Base-by-base conservation (phyloP, 2,113 vertebrate genomes). In the Anser brachyrhynchus region DNA sequence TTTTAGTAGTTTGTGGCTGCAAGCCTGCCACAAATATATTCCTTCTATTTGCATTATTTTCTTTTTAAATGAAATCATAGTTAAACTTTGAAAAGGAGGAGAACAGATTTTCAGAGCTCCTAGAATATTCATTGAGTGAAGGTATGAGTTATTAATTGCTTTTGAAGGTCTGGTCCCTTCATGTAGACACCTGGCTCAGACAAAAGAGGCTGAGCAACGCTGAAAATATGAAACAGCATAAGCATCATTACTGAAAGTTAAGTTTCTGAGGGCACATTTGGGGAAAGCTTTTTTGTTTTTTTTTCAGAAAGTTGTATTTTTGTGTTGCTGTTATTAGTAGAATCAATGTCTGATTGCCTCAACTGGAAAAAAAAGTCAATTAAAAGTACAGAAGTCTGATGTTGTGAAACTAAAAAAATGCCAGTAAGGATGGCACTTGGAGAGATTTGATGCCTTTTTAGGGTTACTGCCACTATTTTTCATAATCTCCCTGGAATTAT, bases 161-260 rank as follows among this genome's bases (percentile, higher is more conserved):
- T 94, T 90, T 84, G 85, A 89, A 84, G 76, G 25, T 67, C 43
- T 84, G 15, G 13, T 93, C 52, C 65, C 61, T 94, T 92, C 54
- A 25, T 84, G 88, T 54, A 65, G 39, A 61, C 57, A 75, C 65
- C 79, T 93, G 92, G 52, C 43, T 84, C 41, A 64, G 52, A 54
- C 3, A 31, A 59, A 85, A 35, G 43, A 64, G 52, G 28, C 17
- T 39, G 18, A 77, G 29, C 6, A 46, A 18, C 9, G 4, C 0
- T 61, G 66, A 31, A 87, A 72, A 65, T 57, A 25, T 11, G 13
- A 37, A 82, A 70, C 25, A 51, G 52, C 31, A 35, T 21, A 59
- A 43, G 28, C 9, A 31, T 43, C 69, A 82, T 84, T 89, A 61
- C 67, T 5, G 7, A 13, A 35, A 86, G 21, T 33, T 39, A 57